Evolutionary conservation across 2,113 vertebrate genomes (phyloP), one percentile per base, ranked within the genome.

Genomic region (Limanda limanda): DNA sequence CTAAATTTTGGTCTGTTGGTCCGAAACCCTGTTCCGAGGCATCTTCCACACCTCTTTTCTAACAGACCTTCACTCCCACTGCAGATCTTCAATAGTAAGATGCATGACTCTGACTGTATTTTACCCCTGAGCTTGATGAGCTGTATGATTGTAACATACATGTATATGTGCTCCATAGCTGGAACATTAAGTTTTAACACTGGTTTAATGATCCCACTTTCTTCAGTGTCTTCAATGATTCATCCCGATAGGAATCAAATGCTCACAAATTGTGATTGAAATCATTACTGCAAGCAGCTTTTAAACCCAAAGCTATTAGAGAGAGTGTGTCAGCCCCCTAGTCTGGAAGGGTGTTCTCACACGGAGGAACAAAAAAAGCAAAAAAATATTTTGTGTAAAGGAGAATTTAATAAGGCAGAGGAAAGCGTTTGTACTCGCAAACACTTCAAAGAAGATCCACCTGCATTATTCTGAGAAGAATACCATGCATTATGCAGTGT

Each of bases 391-490:
- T 65, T 37, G 52, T n/a, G 20, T 40, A 45, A 57, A 70, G 70
- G 35, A 23, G 2, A 42, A 56, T 67, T 24, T 60, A 40, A 63
- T 55, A 68, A 47, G 42, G 23, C 51, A 12, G 17, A 14, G 45
- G 31, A 47, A 54, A 20, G 40, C 18, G 55, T 70, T 70, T 67
- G 20, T 54, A 48, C 8, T 21, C 51, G n/a, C n/a, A 23, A 64
- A 56, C 45, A 76, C 76, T 80, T 81, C 69, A 91, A 79, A 91
- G 83, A 24, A 91, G 81, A 37, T 48, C 68, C 68, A 81, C 71
- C 79, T 89, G 51, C 61, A 59, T 69, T 74, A 67, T 82, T 59
- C 60, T 23, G 47, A 74, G 52, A 60, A 61, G 56, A 79, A 54
- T 3, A 23, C 40, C 23, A 64, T 68, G 63, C 69, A 84, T 82